phyloP scores from a whole-genome alignment of 2,888 invertebrate genomes.

The Lordiphosa fenestrarum region DNA sequence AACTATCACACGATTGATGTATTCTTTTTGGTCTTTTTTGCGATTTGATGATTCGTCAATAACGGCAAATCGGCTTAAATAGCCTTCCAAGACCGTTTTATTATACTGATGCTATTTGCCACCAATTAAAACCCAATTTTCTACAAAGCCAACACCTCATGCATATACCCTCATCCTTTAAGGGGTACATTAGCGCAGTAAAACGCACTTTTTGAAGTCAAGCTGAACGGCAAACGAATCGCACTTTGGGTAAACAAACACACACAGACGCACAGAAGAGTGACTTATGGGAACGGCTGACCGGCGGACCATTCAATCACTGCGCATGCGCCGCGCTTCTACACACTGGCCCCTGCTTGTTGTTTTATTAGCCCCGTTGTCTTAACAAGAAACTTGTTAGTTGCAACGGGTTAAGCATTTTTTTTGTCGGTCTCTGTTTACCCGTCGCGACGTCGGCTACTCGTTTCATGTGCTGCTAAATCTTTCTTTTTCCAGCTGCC shows the following conservation, averaged over 20 bases:
- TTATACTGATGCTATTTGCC: neutral
- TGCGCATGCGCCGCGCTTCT: slow-evolving; percentile 56
- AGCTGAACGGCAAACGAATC: slow-evolving; percentile 32
- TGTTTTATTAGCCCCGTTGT: slow-evolving; percentile 67
- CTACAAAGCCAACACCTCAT: slow-evolving; percentile 1
- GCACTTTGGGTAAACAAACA: slow-evolving; percentile 48
- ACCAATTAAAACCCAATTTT: slow-evolving; percentile 2
- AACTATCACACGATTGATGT: no score
- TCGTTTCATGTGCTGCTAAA: slow-evolving; percentile 40
- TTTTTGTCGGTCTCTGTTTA: slow-evolving; percentile 44
- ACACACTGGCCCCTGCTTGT: slow-evolving; percentile 25
- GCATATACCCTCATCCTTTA: slow-evolving; percentile 16
- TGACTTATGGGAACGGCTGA: slow-evolving; percentile 53
- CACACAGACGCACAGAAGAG: slow-evolving; percentile 27
- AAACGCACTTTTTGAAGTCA: slow-evolving; percentile 15
- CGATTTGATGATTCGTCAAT: neutral
- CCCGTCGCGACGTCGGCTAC: slow-evolving; percentile 54
- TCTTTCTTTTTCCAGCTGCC: slow-evolving; percentile 53
- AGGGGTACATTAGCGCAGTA: slow-evolving; percentile 4
- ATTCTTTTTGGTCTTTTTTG: neutral
- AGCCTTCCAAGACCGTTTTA: no score
- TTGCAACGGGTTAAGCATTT: slow-evolving; percentile 64
- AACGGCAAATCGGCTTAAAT: no score
- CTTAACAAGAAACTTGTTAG: slow-evolving; percentile 75
- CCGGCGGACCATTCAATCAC: slow-evolving; percentile 38